Evolutionary conservation across 2,888 invertebrate genomes (phyloP).

Genomic region (Drosophila flavopinicola): DNA sequence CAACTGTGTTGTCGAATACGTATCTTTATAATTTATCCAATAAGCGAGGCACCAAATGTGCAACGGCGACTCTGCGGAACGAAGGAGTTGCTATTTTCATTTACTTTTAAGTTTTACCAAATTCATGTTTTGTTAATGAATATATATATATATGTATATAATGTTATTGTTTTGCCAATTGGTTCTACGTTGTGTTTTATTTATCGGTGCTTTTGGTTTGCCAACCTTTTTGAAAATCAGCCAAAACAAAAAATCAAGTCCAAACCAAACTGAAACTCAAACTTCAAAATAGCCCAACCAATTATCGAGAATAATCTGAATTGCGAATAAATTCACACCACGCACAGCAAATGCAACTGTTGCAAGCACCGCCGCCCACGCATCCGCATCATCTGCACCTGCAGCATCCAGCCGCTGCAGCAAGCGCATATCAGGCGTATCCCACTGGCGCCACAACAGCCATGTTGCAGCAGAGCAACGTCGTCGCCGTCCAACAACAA

Average conservation of each 20-base stretch:
- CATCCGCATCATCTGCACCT: constrained; percentile 80
- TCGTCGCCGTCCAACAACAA: constrained; percentile 70
- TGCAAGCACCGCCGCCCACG: constrained; percentile 82
- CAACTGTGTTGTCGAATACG: constrained; percentile 30
- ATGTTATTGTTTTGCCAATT: constrained; percentile 34
- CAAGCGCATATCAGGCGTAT: constrained; percentile 67
- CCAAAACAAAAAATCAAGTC: constrained; percentile 44
- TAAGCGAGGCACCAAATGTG: constrained; percentile 17
- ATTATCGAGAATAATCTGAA: constrained; percentile 72
- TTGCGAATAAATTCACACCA: constrained; percentile 71
- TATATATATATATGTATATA: background rate
- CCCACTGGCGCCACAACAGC: constrained; percentile 59
- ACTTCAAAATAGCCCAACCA: constrained; percentile 52
- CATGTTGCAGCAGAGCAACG: constrained; percentile 73
- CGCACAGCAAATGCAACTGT: constrained; percentile 84
- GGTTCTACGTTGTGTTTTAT: constrained; percentile 9
- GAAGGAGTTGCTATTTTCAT: constrained; percentile 3
- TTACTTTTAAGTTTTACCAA: constrained; percentile 31
- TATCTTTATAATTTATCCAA: constrained; percentile 37
- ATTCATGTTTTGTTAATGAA: constrained; percentile 15
- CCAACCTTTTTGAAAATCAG: constrained; percentile 32
- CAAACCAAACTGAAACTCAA: constrained; percentile 52
- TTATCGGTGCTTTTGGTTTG: constrained; percentile 29
- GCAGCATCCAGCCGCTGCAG: constrained; percentile 72
- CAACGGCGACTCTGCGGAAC: background rate